These are phyloP conservation scores for Raja brachyura DNA, from an alignment of 2,113 vertebrate genomes.

Conservation along the genomic window DNA sequence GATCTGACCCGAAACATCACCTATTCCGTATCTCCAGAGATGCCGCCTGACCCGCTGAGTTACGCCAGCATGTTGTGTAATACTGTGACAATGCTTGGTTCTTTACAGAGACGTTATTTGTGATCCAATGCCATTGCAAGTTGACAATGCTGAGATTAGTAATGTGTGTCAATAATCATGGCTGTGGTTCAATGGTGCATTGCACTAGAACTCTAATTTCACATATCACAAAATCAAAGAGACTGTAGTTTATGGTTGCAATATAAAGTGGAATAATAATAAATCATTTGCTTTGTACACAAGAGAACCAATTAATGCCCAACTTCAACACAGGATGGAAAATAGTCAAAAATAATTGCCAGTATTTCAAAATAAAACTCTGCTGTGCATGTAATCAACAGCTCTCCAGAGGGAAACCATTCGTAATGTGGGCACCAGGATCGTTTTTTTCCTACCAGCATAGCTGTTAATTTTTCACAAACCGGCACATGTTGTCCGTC, in stretches of 20 bases:
- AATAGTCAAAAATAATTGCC: slow-evolving; percentile 13
- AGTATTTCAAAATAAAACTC: slow-evolving; percentile 2
- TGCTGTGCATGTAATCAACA: neutral
- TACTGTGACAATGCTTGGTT: neutral
- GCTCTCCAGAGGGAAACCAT: neutral
- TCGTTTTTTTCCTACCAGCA: neutral
- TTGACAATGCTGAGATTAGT: neutral
- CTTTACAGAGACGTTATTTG: neutral
- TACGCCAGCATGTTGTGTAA: too few species aligned
- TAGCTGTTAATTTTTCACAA: slow-evolving; percentile 2
- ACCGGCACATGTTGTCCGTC: neutral
- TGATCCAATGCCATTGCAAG: neutral
- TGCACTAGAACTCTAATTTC: neutral
- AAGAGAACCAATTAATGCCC: slow-evolving; percentile 7
- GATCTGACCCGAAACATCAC: too few species aligned
- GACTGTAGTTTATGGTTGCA: too few species aligned
- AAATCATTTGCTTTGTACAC: neutral
- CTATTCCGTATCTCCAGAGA: too few species aligned
- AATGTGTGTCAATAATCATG: neutral
- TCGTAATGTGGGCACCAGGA: neutral
- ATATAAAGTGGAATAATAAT: neutral
- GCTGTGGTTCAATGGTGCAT: neutral
- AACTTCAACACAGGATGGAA: neutral
- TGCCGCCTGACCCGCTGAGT: too few species aligned
- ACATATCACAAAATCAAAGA: neutral